Percentiles rank a stretch among this genome's conserved stretches.
These are phyloP conservation scores for Apostichopus californicus DNA, from an alignment of 35 echinoderm and acorn worm species.

Conservation along the genomic window DNA sequence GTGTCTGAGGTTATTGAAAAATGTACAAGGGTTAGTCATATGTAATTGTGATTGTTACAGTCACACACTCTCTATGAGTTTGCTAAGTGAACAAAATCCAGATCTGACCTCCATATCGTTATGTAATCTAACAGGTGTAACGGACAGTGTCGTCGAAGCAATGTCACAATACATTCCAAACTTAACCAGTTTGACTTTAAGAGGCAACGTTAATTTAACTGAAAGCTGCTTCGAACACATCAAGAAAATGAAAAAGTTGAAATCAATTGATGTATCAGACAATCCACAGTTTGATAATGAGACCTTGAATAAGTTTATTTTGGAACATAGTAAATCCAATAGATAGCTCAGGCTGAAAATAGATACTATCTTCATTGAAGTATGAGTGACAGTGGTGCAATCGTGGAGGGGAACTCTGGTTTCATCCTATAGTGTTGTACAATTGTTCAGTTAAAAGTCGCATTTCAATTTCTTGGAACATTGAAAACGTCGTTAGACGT, in stretches of 20 bases:
- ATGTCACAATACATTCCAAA: neutral
- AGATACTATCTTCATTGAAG: too few species aligned
- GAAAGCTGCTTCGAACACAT: slow-evolving; percentile 9
- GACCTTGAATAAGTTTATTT: neutral
- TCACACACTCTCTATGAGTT: too few species aligned
- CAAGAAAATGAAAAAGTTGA: slow-evolving; percentile 22
- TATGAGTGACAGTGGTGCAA: too few species aligned
- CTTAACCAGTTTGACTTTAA: neutral
- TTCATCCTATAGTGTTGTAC: too few species aligned
- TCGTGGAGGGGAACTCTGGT: too few species aligned
- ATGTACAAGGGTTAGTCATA: neutral
- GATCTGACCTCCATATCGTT: neutral
- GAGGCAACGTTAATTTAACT: neutral
- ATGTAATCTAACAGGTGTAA: neutral
- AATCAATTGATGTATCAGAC: neutral
- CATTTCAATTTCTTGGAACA: too few species aligned
- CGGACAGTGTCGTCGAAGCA: neutral
- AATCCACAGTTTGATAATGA: slow-evolving; percentile 19
- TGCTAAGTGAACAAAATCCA: slow-evolving; percentile 9
- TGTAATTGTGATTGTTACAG: neutral
- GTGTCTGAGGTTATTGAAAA: neutral
- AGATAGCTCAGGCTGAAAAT: neutral
- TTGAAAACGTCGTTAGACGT: too few species aligned
- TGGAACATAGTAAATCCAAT: slow-evolving; percentile 34
- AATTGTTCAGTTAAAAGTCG: too few species aligned